Conservation (phyloP, 2,888 invertebrate genomes). For the Coleophora flavipennella region DNA sequence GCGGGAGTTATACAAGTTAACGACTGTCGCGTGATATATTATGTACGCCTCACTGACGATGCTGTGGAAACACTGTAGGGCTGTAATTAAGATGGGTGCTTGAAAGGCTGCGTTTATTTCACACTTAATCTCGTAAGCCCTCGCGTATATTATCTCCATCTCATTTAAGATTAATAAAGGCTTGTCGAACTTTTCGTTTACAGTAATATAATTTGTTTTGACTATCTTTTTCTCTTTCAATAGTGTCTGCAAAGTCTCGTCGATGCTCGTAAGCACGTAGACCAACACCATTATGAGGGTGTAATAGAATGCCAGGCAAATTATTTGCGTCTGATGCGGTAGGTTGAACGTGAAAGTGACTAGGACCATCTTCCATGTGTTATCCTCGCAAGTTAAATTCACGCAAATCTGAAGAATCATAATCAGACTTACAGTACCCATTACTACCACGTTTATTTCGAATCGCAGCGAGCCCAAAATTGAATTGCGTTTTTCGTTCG, state of each 20-base stretch:
- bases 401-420: slow-evolving; percentile 29
- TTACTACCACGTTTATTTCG: slow-evolving; percentile 25
- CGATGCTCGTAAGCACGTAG: slow-evolving; percentile 32
- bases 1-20: slow-evolving; percentile 27
- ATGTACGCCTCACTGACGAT: slow-evolving; percentile 50
- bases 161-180: slow-evolving; percentile 27
- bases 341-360: slow-evolving; percentile 37
- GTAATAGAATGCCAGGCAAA: slow-evolving; percentile 35
- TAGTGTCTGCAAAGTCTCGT: slow-evolving; percentile 22
- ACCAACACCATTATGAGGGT: slow-evolving; percentile 33
- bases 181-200: slow-evolving; percentile 23
- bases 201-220: slow-evolving; percentile 13
- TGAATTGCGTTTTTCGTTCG: slow-evolving; percentile 18
- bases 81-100: slow-evolving; percentile 37
- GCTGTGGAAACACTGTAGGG: slow-evolving; percentile 48
- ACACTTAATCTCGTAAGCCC: slow-evolving; percentile 34
- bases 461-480: slow-evolving; percentile 26
- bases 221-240: slow-evolving; percentile 17
- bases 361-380: slow-evolving; percentile 42
- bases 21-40: slow-evolving; percentile 41
- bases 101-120: slow-evolving; percentile 42
- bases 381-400: slow-evolving; percentile 35
- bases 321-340: slow-evolving; percentile 46
- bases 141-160: slow-evolving; percentile 36
- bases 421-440: slow-evolving; percentile 20